Evolutionary conservation across 2,113 vertebrate genomes (phyloP).

Genomic region (Himantopus leucocephalus): DNA sequence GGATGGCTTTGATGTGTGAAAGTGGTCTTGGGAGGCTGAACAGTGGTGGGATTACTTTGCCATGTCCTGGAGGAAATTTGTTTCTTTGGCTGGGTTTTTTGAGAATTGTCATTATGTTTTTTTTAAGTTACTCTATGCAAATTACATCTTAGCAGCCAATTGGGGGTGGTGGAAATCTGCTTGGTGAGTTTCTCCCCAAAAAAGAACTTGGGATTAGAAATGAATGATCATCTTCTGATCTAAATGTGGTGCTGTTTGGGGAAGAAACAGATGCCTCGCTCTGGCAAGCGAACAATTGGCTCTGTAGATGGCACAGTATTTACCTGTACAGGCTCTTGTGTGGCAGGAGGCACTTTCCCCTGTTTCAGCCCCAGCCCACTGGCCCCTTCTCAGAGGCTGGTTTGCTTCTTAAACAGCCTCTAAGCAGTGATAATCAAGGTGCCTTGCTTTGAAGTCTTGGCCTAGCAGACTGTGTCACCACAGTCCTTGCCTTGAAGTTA

Average conservation of each 20-base stretch:
- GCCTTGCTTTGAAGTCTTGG: background rate
- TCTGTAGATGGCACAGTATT: background rate
- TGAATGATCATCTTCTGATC: background rate
- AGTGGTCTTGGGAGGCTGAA: background rate
- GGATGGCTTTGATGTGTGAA: background rate
- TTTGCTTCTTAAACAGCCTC: background rate
- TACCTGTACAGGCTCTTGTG: background rate
- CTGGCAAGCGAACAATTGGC: background rate
- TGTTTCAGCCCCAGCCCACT: background rate
- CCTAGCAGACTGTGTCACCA: background rate
- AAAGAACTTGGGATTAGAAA: background rate
- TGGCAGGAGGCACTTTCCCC: background rate
- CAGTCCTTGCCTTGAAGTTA: slow-evolving; percentile 78
- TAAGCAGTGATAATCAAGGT: background rate
- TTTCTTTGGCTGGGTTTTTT: background rate
- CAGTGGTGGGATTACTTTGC: background rate
- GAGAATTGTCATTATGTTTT: background rate
- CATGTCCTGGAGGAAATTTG: background rate
- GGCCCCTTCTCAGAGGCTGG: background rate
- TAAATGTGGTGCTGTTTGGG: background rate
- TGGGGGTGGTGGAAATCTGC: background rate
- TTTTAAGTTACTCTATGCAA: background rate
- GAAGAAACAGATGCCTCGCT: background rate
- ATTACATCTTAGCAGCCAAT: background rate
- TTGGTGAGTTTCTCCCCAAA: background rate